These are phyloP conservation scores for Mus pahari DNA, from an alignment of 2,113 vertebrate genomes.

Conservation along the genomic window DNA sequence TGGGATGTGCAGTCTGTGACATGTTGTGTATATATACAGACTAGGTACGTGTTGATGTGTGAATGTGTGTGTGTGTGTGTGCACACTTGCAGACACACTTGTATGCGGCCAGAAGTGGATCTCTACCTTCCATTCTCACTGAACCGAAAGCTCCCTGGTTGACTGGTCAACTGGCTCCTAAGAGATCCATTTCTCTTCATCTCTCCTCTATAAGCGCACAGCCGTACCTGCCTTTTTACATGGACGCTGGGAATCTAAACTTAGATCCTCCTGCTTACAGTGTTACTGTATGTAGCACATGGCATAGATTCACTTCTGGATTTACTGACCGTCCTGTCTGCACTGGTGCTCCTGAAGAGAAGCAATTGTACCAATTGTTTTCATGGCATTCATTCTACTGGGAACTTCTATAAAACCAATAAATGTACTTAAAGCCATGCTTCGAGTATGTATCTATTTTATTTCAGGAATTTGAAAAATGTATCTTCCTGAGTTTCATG, in stretches of 20 bases:
- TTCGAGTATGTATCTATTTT: slow-evolving; percentile 2
- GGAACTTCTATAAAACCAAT: not conserved
- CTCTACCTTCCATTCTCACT: not conserved
- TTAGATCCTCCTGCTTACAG: not conserved
- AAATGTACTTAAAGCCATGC: not conserved
- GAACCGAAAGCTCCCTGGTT: not conserved
- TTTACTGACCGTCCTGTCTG: slow-evolving; percentile 1
- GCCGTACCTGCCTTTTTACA: not conserved
- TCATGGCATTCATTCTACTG: not conserved
- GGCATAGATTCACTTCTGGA: not conserved
- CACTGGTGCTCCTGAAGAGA: slow-evolving; percentile 30
- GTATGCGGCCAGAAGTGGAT: not conserved
- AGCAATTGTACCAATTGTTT: not conserved
- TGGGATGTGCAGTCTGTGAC: not conserved
- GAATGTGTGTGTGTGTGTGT: too few relatives aligned
- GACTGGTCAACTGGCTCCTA: not conserved
- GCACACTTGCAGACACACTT: too few relatives aligned
- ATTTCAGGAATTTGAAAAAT: slow-evolving; percentile 7
- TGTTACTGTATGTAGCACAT: not conserved
- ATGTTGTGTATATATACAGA: not conserved
- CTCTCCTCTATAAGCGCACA: not conserved
- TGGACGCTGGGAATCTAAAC: not conserved
- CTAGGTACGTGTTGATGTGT: not conserved
- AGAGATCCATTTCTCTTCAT: not conserved
- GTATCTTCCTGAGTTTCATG: not conserved